A percentile compares a stretch with the other conserved stretches of the same genome.
Conservation (phyloP, 2,113 vertebrate genomes). For the Pterocles orientalis region DNA sequence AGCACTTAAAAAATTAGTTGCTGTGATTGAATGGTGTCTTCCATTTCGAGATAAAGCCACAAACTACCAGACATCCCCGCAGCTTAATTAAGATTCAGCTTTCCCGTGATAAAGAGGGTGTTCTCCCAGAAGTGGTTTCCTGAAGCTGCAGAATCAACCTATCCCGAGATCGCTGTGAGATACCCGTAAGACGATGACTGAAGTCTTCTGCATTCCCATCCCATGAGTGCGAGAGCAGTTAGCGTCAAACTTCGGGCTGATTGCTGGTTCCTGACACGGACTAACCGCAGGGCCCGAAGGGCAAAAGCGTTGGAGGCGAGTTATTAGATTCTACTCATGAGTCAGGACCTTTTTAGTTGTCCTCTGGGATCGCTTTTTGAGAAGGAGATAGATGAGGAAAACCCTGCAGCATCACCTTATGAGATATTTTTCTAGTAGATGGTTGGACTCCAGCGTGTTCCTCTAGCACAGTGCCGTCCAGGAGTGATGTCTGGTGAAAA, state of each 20-base stretch:
- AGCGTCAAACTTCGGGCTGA: no score
- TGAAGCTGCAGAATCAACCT: not conserved
- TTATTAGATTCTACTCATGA: not conserved
- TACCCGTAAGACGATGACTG: not conserved
- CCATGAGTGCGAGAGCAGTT: not conserved
- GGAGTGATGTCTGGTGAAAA: not conserved
- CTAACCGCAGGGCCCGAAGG: not conserved
- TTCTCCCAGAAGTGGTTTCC: not conserved
- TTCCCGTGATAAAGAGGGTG: not conserved
- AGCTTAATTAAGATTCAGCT: not conserved
- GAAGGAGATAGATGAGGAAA: not conserved
- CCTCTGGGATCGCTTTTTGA: not conserved
- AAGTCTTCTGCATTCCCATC: not conserved
- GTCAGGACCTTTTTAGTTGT: not conserved
- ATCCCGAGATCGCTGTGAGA: not conserved
- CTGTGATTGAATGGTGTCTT: not conserved
- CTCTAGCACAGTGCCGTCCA: fast-evolving
- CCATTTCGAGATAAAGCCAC: not conserved
- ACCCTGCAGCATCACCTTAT: not conserved
- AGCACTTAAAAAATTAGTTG: not conserved
- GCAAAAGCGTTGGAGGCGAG: not conserved
- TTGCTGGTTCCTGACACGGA: not conserved
- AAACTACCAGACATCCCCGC: not conserved
- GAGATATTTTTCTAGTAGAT: not conserved
- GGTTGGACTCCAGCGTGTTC: not conserved